Percentiles rank a stretch among this genome's conserved stretches.
Conservation (phyloP, 2,888 invertebrate genomes). For the Sarcophaga subvicina region DNA sequence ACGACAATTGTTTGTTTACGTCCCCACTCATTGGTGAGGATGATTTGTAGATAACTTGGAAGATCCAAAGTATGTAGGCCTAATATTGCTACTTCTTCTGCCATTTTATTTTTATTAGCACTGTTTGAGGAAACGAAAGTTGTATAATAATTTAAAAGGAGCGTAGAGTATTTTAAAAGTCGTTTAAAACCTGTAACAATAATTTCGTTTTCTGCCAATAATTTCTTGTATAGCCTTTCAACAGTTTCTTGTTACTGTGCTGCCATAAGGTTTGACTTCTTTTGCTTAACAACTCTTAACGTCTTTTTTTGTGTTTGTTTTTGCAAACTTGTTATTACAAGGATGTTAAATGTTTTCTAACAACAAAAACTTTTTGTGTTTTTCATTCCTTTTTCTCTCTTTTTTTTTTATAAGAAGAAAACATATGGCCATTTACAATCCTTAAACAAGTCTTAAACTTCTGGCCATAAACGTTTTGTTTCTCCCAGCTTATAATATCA, state of each 20-base stretch:
- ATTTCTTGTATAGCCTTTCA: not conserved
- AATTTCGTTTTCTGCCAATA: not conserved
- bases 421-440: conserved; percentile 67
- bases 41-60: too few species aligned
- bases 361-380: conserved; percentile 48
- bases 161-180: too few species aligned
- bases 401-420: not conserved
- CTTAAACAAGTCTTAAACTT: conserved; percentile 57
- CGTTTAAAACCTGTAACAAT: too few species aligned
- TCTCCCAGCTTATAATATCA: not conserved
- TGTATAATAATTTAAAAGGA: too few species aligned
- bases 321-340: conserved; percentile 38
- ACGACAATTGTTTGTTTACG: too few species aligned
- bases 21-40: too few species aligned
- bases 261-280: conserved; percentile 14
- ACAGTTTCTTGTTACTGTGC: not conserved
- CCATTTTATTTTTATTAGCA: too few species aligned
- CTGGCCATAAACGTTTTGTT: conserved; percentile 44
- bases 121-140: too few species aligned
- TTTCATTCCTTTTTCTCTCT: too few species aligned
- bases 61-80: too few species aligned
- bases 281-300: not conserved
- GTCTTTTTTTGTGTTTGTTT: conserved; percentile 6
- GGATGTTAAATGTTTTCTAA: conserved; percentile 52
- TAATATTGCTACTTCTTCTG: too few species aligned